Evolutionary conservation across 2,888 invertebrate species (phyloP), one percentile per base, ranked within the genome.

Genomic region (Ernsta delagoae): DNA sequence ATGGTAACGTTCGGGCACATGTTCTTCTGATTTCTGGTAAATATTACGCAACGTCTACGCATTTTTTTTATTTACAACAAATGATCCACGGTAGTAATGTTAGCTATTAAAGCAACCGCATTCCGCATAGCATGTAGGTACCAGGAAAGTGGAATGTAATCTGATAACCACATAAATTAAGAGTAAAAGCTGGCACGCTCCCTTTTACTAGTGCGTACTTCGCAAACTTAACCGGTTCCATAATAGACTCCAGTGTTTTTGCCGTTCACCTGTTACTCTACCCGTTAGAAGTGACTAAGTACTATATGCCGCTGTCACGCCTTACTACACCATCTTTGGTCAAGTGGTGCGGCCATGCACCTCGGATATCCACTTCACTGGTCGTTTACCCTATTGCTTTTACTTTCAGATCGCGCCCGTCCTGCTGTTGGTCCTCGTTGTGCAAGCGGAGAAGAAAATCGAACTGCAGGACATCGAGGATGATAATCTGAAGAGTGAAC

Each of bases 401-500:
- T 72, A 86, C 87, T 93, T 92, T 88, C 92, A 93, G 93, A 79
- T 89, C 72, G 77, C 83, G 74, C 80, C 84, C 68, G 78, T 88
- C 77, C 83, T 89, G 65, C 78, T 90, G 65, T 73, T 92, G 72
- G 80, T 74, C 68, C 73, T 88, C 57, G 83, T 82, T 71, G 94
- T 88, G 60, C 77, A 79, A 76, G 91, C 89, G 56, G 95, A 95
- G 69, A 94, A 95, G 81, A 96, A 96, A 85, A 94, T 96, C 70
- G 95, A 96, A 75, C 88, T 97, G 60, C 96, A 96, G 82, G 97
- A 97, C 84, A 96, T 97, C 73, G 96, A 97, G 81, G 94, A 95
- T 45, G 96, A 96, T 77, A 96, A 95, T 78, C 83, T 95, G 65
- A 94, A 94, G 64, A 94, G 94, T 75, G 95, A 96, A 83, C 90